A percentile compares a stretch with the other conserved stretches of the same genome.
phyloP scores from a whole-genome alignment of 2,113 vertebrate genomes.

The Stomatorhinus ivindoensis region DNA sequence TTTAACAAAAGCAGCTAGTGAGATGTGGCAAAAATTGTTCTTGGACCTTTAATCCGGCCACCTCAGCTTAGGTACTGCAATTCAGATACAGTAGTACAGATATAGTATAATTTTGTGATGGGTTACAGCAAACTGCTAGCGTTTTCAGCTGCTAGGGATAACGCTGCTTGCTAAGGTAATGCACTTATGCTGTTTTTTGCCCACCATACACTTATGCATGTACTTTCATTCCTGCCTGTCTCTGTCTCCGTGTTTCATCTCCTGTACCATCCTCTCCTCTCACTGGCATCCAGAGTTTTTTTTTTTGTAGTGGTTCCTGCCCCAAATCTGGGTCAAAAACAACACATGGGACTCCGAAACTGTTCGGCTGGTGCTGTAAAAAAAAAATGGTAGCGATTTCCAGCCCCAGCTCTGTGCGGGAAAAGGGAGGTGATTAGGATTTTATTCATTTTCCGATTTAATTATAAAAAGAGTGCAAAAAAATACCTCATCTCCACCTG shows the following conservation, averaged over 20 bases:
- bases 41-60: not conserved
- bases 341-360: not conserved
- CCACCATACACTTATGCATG: not conserved
- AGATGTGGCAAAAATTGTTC: not conserved
- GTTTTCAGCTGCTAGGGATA: not conserved
- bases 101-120: not conserved
- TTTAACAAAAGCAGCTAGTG: not conserved
- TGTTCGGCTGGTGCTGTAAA: not conserved
- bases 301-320: not conserved
- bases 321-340: not conserved
- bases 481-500: not conserved
- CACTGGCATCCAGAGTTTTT: not conserved
- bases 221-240: not conserved
- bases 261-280: not conserved
- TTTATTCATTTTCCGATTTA: not conserved
- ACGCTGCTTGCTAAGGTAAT: not conserved
- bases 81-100: not conserved
- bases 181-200: not conserved
- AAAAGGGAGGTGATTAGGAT: not conserved
- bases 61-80: not conserved
- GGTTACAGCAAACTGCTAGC: not conserved
- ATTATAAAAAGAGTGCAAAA: not conserved
- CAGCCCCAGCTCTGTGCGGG: not conserved
- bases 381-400: not conserved
- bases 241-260: not conserved